Conservation (phyloP, 2,113 vertebrate species). For the Mastomys natalensis region DNA sequence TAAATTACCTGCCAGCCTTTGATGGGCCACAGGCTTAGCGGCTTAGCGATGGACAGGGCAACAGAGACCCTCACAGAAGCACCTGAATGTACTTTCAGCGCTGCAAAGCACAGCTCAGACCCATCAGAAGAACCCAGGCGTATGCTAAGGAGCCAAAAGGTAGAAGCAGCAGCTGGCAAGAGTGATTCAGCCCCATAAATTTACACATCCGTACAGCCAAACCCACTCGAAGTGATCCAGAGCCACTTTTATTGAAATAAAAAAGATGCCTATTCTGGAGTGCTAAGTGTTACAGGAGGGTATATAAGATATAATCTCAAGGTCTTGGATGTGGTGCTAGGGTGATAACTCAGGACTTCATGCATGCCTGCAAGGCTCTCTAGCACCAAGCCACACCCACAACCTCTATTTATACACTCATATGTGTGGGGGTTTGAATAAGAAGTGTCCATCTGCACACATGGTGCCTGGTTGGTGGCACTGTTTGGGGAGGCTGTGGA, state of each 20-base stretch:
- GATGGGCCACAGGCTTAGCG: neutral
- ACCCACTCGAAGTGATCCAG: constrained; percentile 41
- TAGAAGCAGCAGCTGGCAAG: neutral
- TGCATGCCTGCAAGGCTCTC: neutral
- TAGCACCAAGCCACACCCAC: too few species aligned
- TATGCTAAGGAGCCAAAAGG: neutral
- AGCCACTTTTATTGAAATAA: constrained; percentile 50
- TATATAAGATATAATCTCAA: neutral
- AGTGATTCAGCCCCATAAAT: constrained; percentile 35
- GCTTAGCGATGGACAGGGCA: neutral
- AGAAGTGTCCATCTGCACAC: neutral
- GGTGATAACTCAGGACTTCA: neutral
- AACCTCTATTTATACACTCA: neutral
- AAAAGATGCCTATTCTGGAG: neutral
- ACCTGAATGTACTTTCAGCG: neutral
- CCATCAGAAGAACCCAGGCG: neutral
- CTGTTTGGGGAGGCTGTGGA: neutral
- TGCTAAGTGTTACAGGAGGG: neutral
- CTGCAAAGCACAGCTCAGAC: neutral
- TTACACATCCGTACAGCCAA: constrained; percentile 6
- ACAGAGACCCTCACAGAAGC: neutral
- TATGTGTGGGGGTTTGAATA: neutral
- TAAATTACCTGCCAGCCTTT: neutral
- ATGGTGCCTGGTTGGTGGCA: neutral
- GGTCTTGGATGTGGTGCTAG: neutral